These are phyloP conservation scores for Xenopus petersii DNA, from an alignment of 2,797 vertebrate species.

Conservation along the genomic window DNA sequence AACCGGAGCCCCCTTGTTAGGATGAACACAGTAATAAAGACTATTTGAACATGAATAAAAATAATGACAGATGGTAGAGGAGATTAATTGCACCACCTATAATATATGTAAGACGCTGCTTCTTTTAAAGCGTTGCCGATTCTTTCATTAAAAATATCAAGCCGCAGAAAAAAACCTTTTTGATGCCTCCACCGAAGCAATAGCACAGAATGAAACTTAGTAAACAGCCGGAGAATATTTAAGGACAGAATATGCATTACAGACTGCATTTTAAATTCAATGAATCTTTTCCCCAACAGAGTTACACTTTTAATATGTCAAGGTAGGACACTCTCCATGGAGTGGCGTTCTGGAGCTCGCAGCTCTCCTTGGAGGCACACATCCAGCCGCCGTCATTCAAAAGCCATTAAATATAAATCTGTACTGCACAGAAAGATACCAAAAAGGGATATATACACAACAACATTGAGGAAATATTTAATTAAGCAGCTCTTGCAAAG, in stretches of 20 bases:
- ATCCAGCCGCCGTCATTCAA: conserved; percentile 17
- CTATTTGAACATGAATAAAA: too few relatives aligned
- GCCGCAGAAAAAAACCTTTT: too few relatives aligned
- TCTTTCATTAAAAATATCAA: too few relatives aligned
- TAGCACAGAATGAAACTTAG: not conserved
- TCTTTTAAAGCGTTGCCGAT: too few relatives aligned
- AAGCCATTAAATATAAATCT: conserved; percentile 50
- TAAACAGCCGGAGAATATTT: conserved; percentile 24
- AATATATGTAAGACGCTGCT: too few relatives aligned
- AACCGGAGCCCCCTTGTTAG: too few relatives aligned
- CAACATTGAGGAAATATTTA: conserved; percentile 61
- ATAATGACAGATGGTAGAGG: too few relatives aligned
- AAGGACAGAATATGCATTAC: conserved; percentile 11
- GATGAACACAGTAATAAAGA: too few relatives aligned
- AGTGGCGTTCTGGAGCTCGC: not conserved
- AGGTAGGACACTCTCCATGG: conserved; percentile 25
- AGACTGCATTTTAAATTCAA: conserved; percentile 25
- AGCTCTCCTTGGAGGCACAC: not conserved
- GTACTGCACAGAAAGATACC: conserved; percentile 28
- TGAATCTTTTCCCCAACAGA: conserved; percentile 15
- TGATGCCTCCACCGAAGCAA: too few relatives aligned
- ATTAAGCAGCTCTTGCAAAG: conserved; percentile 61
- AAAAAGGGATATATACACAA: not conserved
- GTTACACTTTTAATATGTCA: conserved; percentile 26
- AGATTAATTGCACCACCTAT: too few relatives aligned